Evolutionary conservation across 2,113 vertebrate genomes (phyloP).

Genomic region (Lamprologus callipterus): DNA sequence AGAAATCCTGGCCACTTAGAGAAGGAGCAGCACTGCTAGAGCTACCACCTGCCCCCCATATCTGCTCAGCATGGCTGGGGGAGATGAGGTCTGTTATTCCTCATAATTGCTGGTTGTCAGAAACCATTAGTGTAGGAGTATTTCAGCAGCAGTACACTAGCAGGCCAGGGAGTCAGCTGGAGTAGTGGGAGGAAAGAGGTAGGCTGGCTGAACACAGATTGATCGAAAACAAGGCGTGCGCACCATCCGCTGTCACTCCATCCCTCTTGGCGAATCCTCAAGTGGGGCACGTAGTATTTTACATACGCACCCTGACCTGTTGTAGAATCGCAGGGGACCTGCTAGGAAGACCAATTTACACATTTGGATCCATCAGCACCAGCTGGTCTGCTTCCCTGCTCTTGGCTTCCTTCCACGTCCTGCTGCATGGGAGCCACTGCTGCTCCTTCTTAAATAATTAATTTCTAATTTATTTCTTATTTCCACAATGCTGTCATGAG

Average conservation of each 20-base stretch:
- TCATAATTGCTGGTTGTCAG: conserved; percentile 68
- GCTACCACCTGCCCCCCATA: conserved; percentile 17
- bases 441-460: conserved; percentile 49
- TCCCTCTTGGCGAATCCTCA: neutral
- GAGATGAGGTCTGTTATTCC: conserved; percentile 46
- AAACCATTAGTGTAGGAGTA: conserved; percentile 56
- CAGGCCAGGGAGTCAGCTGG: conserved; percentile 39
- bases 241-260: conserved; percentile 15
- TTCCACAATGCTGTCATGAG: conserved; percentile 16
- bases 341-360: conserved; percentile 17
- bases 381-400: conserved; percentile 19
- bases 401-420: neutral
- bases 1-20: conserved; percentile 6
- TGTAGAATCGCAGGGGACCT: neutral
- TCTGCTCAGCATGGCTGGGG: neutral
- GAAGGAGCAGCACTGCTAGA: neutral
- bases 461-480: conserved; percentile 59
- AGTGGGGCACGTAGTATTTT: neutral
- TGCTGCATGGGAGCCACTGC: neutral
- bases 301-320: conserved; percentile 22
- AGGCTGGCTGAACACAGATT: conserved; percentile 6
- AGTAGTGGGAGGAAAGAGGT: conserved; percentile 19
- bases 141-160: conserved; percentile 22
- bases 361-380: conserved; percentile 12
- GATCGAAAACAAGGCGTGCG: conserved; percentile 22